phyloP scores from a whole-genome alignment of 2,113 vertebrate species.

The Falco punctatus region DNA sequence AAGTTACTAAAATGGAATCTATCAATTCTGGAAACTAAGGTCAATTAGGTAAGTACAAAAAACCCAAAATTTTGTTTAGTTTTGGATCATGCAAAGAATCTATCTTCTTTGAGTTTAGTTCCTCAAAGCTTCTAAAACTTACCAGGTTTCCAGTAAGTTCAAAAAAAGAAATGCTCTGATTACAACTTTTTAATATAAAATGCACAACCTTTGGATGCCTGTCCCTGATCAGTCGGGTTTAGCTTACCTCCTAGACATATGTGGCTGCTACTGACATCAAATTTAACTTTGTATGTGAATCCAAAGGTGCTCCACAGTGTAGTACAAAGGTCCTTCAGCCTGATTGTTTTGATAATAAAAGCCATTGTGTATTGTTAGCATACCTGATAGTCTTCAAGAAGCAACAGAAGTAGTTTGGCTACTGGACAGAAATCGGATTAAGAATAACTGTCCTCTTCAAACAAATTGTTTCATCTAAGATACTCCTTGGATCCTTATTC shows the following conservation, averaged over 20 bases:
- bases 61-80: not conserved
- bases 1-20: not conserved
- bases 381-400: not conserved
- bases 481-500: not conserved
- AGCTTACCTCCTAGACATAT: not conserved
- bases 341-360: not conserved
- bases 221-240: not conserved
- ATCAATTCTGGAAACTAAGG: not conserved
- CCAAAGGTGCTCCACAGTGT: not conserved
- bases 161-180: not conserved
- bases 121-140: not conserved
- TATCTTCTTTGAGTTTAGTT: not conserved
- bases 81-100: not conserved
- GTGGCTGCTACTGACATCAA: not conserved
- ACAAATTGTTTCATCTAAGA: constrained; percentile 30
- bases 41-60: not conserved
- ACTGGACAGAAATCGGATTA: not conserved
- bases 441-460: not conserved
- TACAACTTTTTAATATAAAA: not conserved
- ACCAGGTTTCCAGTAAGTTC: not conserved
- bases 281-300: not conserved
- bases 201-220: not conserved
- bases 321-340: not conserved
- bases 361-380: not conserved
- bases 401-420: not conserved